A percentile compares a stretch with the other conserved stretches of the same genome.
These are phyloP conservation scores for Zaprionus inermis DNA, from an alignment of 1,140 invertebrate species.

Conservation along the genomic window DNA sequence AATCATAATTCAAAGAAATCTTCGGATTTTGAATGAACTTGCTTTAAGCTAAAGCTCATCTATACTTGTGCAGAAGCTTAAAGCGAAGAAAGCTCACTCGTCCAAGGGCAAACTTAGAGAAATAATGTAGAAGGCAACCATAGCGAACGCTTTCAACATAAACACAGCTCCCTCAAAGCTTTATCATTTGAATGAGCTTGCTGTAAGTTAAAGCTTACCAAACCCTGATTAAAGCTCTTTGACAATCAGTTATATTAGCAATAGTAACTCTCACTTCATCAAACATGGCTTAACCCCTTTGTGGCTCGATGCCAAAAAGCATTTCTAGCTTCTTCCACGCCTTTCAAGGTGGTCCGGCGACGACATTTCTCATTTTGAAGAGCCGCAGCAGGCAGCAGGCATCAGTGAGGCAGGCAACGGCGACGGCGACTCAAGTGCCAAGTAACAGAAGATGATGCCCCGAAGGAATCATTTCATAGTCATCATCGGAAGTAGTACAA, in stretches of 20 bases:
- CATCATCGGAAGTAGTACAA: slow-evolving; percentile 70
- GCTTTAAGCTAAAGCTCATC: background rate
- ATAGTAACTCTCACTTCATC: background rate
- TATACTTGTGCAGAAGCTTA: background rate
- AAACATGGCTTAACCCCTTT: background rate
- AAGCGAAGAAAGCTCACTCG: too few relatives aligned
- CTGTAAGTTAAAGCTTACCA: background rate
- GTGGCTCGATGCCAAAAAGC: background rate
- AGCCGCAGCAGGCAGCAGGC: slow-evolving; percentile 2
- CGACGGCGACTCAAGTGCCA: slow-evolving; percentile 51
- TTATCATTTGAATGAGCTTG: background rate
- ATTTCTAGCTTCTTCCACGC: background rate
- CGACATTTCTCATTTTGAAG: slow-evolving; percentile 45
- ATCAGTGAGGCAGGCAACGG: background rate
- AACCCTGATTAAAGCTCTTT: background rate
- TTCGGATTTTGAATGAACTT: background rate
- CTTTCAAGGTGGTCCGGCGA: slow-evolving; percentile 58
- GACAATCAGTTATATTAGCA: background rate
- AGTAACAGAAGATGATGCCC: slow-evolving; percentile 60
- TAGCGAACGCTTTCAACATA: too few relatives aligned
- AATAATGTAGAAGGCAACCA: too few relatives aligned
- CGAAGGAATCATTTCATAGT: slow-evolving; percentile 75
- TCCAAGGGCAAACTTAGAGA: too few relatives aligned
- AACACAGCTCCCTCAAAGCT: too few relatives aligned
- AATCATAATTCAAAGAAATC: too few relatives aligned